Percentiles rank a stretch among this genome's conserved stretches.
Evolutionary conservation across 2,797 vertebrate genomes (phyloP).

Genomic region (Tragopan temminckii): DNA sequence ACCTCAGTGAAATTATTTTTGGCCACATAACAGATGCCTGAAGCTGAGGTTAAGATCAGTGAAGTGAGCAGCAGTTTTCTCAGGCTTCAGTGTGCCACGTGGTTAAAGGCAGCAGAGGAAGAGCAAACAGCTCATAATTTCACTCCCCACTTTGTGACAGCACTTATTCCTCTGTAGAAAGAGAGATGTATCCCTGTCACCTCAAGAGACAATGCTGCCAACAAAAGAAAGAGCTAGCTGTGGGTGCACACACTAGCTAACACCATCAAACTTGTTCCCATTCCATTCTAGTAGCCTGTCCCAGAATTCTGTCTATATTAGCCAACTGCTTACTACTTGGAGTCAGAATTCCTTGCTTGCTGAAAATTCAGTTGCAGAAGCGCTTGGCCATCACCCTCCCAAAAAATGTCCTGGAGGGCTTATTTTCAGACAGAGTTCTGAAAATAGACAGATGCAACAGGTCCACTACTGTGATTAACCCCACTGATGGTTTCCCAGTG

Average conservation of each 20-base stretch:
- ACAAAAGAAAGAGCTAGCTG: background rate
- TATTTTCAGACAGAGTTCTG: background rate
- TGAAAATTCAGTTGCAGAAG: background rate
- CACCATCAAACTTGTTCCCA: background rate
- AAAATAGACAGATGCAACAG: background rate
- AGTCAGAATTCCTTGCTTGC: background rate
- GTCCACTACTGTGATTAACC: background rate
- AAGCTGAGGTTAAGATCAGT: background rate
- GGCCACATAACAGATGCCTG: background rate
- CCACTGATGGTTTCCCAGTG: accelerated
- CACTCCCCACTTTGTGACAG: background rate
- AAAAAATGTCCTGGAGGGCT: background rate
- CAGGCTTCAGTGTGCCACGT: background rate
- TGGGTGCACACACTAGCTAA: background rate
- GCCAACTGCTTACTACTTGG: background rate
- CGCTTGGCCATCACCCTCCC: background rate
- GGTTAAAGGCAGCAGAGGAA: background rate
- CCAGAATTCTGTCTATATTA: background rate
- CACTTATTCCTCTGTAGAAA: background rate
- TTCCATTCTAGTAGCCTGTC: background rate
- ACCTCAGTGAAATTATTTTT: background rate
- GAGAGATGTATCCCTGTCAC: background rate
- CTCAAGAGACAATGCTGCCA: background rate
- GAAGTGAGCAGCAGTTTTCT: background rate
- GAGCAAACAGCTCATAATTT: background rate